Conservation (phyloP, 1,140 invertebrate genomes). For the Trichomalopsis sarcophagae region DNA sequence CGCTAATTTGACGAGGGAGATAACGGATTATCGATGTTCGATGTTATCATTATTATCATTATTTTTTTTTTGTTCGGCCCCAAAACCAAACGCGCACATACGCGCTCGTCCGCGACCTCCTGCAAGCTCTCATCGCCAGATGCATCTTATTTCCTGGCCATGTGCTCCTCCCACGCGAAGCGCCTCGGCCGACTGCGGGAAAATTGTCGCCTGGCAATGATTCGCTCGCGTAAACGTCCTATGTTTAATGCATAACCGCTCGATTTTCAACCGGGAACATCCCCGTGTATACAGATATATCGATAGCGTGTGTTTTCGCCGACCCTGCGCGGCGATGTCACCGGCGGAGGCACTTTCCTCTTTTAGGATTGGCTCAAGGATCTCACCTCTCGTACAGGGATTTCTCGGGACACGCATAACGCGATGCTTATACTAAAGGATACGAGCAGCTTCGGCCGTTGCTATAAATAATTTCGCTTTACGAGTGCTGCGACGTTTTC, state of each 20-base stretch:
- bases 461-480: background rate
- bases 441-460: background rate
- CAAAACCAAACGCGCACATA: no score
- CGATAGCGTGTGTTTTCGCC: background rate
- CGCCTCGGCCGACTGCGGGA: background rate
- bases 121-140: background rate
- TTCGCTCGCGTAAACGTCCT: background rate
- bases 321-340: background rate
- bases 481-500: background rate
- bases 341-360: background rate
- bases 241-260: background rate
- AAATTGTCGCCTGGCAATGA: background rate
- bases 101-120: background rate
- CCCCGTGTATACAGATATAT: no score
- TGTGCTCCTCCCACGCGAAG: background rate
- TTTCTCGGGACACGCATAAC: background rate
- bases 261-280: background rate
- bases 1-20: no score
- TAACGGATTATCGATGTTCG: no score
- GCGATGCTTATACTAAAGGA: background rate
- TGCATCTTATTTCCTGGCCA: background rate
- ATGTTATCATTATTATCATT: no score
- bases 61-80: no score
- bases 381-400: background rate
- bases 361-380: background rate